Percentiles rank a stretch among this genome's conserved stretches.
These are phyloP conservation scores for Drosophila ogumai DNA, from an alignment of 1,140 invertebrate genomes.

Conservation along the genomic window DNA sequence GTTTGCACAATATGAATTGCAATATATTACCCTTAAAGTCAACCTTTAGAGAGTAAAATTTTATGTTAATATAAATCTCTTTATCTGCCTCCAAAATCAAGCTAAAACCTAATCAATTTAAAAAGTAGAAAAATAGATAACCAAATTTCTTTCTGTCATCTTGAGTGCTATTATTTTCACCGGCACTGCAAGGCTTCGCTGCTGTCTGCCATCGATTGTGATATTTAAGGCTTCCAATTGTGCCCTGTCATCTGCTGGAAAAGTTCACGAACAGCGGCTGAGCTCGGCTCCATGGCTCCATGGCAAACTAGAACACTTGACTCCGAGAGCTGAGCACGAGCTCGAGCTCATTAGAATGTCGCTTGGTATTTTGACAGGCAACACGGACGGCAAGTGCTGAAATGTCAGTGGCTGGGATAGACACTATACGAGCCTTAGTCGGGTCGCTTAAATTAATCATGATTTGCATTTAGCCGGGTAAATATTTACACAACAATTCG, in stretches of 20 bases:
- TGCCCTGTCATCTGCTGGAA: conserved; percentile 47
- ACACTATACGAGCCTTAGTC: not conserved
- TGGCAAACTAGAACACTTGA: conserved; percentile 58
- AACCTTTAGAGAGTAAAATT: not conserved
- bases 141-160: conserved; percentile 12
- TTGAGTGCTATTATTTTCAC: conserved; percentile 17
- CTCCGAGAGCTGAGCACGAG: conserved; percentile 37
- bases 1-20: not conserved
- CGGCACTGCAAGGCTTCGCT: conserved; percentile 15
- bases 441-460: conserved; percentile 49
- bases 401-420: conserved; percentile 35
- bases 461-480: conserved; percentile 49
- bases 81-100: not conserved
- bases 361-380: conserved; percentile 62
- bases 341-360: conserved; percentile 75
- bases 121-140: not conserved
- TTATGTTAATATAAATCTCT: not conserved
- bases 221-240: conserved; percentile 66
- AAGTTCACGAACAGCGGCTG: conserved; percentile 70
- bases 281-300: conserved; percentile 16
- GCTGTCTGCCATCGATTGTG: conserved; percentile 47
- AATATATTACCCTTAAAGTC: no score
- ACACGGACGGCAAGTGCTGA: conserved; percentile 51
- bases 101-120: not conserved
- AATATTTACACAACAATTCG: conserved; percentile 70